A percentile compares a stretch with the other conserved stretches of the same genome.
phyloP scores from a whole-genome alignment of 2,797 vertebrate genomes.

The Rallus crepitans region DNA sequence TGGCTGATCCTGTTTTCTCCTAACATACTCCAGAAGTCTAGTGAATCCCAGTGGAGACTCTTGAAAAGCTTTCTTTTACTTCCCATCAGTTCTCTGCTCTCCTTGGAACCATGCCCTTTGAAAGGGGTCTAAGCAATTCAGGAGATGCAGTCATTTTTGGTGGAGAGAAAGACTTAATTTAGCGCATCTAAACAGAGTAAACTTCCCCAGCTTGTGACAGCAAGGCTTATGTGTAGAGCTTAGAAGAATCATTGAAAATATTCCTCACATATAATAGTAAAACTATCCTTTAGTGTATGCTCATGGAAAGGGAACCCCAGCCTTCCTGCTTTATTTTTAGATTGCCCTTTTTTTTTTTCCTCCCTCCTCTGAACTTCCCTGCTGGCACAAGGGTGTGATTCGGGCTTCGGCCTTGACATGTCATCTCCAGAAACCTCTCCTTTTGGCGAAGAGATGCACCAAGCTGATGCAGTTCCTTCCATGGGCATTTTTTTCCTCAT shows the following conservation, averaged over 20 bases:
- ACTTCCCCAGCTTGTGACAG: background rate
- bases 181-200: background rate
- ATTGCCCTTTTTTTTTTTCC: no score
- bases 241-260: background rate
- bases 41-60: background rate
- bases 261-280: background rate
- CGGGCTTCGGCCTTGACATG: rapidly evolving
- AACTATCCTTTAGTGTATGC: background rate
- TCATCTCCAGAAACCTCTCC: background rate
- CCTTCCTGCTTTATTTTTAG: background rate
- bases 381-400: background rate
- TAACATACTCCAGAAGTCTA: background rate
- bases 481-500: background rate
- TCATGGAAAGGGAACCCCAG: background rate
- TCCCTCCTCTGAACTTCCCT: background rate
- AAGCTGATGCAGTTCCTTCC: background rate
- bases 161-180: background rate
- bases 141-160: background rate
- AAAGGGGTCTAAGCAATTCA: background rate
- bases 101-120: background rate
- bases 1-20: background rate
- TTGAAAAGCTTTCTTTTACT: background rate
- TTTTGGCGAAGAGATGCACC: background rate
- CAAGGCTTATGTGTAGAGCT: background rate
- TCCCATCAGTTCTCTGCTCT: background rate